phyloP scores from a whole-genome alignment of 2,797 vertebrate genomes.

The Hyperoplus lanceolatus region DNA sequence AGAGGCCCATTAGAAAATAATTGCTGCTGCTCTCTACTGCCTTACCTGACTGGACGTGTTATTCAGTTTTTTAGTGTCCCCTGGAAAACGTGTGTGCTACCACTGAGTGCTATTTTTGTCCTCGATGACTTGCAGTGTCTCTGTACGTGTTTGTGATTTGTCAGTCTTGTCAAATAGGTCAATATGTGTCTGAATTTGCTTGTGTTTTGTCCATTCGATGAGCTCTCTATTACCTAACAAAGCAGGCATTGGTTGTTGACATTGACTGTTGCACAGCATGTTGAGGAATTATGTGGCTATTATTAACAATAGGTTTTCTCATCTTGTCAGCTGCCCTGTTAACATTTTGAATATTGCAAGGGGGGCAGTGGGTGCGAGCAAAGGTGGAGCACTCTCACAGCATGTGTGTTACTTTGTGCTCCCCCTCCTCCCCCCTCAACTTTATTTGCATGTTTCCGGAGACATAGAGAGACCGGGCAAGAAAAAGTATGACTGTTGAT shows the following conservation, averaged over 20 bases:
- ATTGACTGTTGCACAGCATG: neutral
- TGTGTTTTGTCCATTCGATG: neutral
- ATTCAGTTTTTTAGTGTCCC: neutral
- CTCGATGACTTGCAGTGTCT: neutral
- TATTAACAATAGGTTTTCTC: neutral
- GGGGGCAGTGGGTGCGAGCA: neutral
- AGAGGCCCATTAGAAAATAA: no score
- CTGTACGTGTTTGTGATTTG: neutral
- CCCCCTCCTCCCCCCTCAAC: neutral
- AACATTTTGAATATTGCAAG: neutral
- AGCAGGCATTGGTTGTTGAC: neutral
- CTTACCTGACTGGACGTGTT: neutral
- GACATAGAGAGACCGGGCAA: slow-evolving; percentile 8
- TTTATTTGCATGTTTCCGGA: slow-evolving; percentile 33
- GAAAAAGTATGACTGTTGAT: slow-evolving; percentile 16
- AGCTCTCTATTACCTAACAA: neutral
- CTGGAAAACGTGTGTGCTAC: neutral
- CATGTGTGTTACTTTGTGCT: slow-evolving; percentile 18
- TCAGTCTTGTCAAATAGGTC: no score
- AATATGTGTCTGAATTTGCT: neutral
- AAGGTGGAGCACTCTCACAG: slow-evolving; percentile 45
- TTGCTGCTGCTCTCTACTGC: no score
- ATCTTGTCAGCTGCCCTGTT: neutral
- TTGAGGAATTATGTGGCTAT: neutral
- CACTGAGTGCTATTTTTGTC: neutral